Percentiles rank a stretch among this genome's conserved stretches.
Conservation (phyloP, 2,113 vertebrate genomes). For the Pterocles orientalis region DNA sequence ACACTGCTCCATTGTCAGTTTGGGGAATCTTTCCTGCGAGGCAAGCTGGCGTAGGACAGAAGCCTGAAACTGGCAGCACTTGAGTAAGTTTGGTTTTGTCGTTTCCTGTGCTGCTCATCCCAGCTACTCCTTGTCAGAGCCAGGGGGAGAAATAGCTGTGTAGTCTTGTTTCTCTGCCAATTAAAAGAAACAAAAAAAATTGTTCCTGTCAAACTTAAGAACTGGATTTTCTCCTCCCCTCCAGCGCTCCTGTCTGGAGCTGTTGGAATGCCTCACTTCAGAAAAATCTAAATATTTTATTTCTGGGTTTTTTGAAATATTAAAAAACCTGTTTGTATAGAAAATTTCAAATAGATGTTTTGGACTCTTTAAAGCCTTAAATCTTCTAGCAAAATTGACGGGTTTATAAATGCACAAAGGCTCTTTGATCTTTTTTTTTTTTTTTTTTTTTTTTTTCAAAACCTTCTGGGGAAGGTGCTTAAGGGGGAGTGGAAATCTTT, state of each 20-base stretch:
- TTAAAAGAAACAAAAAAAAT: constrained; percentile 13
- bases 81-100: background rate
- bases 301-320: background rate
- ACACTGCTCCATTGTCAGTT: fast-evolving
- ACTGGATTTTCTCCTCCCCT: constrained; percentile 19
- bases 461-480: background rate
- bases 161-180: constrained; percentile 22
- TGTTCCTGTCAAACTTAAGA: constrained; percentile 21
- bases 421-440: background rate
- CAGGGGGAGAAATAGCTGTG: background rate
- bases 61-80: background rate
- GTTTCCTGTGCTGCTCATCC: constrained; percentile 21
- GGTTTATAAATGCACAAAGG: constrained; percentile 44
- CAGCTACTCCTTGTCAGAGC: background rate
- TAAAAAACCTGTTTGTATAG: background rate
- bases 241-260: background rate
- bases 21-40: background rate
- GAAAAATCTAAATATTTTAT: constrained; percentile 35
- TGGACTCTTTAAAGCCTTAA: constrained; percentile 24
- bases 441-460: background rate
- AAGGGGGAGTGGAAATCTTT: background rate
- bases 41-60: background rate
- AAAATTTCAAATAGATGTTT: constrained; percentile 36
- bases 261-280: constrained; percentile 15
- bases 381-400: background rate